Conservation (phyloP, 2,797 vertebrate species). For the Sciurus vulgaris region DNA sequence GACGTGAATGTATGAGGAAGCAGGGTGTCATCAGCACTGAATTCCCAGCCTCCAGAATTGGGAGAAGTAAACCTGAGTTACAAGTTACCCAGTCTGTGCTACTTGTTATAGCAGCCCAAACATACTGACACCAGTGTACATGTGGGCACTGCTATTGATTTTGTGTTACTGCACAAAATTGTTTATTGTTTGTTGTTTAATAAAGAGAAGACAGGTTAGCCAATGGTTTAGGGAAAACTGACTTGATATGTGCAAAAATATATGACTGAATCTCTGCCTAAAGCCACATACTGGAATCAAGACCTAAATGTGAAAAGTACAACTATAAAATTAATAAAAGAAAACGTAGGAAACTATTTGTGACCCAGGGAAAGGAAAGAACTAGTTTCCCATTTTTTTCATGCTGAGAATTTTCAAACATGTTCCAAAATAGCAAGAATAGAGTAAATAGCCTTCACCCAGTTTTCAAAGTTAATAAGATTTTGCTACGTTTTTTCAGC, state of each 20-base stretch:
- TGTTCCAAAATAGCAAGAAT: neutral
- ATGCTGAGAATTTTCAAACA: constrained; percentile 11
- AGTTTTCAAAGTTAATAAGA: constrained; percentile 8
- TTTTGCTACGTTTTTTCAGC: neutral
- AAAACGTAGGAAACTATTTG: neutral
- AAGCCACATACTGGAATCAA: neutral
- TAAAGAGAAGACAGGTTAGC: neutral
- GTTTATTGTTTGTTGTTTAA: too few relatives aligned
- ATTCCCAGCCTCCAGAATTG: too few relatives aligned
- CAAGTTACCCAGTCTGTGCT: neutral
- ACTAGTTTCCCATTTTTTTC: neutral
- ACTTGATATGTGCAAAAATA: neutral
- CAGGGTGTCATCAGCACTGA: too few relatives aligned
- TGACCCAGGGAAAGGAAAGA: neutral
- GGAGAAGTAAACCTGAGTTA: neutral
- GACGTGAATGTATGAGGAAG: neutral
- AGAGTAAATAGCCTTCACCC: neutral
- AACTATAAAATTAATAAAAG: neutral
- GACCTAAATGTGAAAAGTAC: neutral
- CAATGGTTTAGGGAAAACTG: neutral
- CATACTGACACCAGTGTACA: neutral
- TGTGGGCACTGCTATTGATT: neutral
- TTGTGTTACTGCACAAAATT: neutral
- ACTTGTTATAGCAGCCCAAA: neutral
- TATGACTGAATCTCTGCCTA: neutral